These are phyloP conservation scores for Platalea minor DNA, from an alignment of 2,797 vertebrate species.

Conservation along the genomic window DNA sequence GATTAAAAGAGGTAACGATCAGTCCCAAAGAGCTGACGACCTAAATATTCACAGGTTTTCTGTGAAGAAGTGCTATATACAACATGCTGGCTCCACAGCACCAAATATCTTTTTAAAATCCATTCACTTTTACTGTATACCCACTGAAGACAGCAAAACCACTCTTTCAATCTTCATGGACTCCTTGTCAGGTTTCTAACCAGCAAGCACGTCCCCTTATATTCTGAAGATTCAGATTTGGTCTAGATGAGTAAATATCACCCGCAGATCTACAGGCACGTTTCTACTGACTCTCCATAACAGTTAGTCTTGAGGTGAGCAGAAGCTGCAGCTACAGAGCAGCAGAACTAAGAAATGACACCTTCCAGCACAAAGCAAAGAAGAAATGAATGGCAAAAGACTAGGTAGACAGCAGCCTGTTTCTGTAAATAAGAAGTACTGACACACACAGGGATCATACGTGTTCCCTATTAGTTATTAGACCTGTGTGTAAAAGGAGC, in stretches of 20 bases:
- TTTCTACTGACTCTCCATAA: background rate
- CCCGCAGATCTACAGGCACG: fast-evolving
- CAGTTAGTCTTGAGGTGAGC: background rate
- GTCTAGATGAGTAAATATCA: background rate
- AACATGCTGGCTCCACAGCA: background rate
- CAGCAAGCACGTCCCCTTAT: background rate
- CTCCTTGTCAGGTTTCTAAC: background rate
- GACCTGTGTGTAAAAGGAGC: background rate
- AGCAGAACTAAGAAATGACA: background rate
- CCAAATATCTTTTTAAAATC: background rate
- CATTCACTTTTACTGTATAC: background rate
- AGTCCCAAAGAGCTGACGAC: background rate
- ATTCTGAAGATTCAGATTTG: background rate
- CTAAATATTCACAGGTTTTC: background rate
- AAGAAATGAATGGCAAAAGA: background rate
- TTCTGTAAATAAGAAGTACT: background rate
- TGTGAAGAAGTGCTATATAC: background rate
- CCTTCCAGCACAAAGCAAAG: background rate
- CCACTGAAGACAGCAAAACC: background rate
- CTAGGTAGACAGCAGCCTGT: background rate
- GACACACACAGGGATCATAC: fast-evolving
- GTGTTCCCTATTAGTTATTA: background rate
- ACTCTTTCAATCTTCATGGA: background rate
- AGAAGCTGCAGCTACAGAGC: background rate
- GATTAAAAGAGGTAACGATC: background rate